These are phyloP conservation scores for Paragorgia papillata DNA, from an alignment of 92 coral and sea anemone species.

Conservation along the genomic window DNA sequence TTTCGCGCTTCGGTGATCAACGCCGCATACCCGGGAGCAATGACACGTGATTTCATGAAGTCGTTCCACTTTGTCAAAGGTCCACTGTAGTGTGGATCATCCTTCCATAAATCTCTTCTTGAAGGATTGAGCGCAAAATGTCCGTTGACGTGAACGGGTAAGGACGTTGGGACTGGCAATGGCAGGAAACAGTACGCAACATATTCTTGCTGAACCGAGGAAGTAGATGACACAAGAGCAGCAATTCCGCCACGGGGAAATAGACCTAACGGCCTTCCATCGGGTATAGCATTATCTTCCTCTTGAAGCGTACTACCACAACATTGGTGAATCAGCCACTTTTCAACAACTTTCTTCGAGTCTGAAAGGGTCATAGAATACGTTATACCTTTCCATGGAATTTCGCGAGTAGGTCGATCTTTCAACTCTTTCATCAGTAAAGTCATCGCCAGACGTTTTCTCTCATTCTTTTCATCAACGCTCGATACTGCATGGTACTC, in stretches of 20 bases:
- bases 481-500: constrained; percentile 62
- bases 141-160: constrained; percentile 87
- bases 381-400: constrained; percentile 77
- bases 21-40: constrained; percentile 80
- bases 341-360: constrained; percentile 64
- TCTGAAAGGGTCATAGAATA: constrained; percentile 71
- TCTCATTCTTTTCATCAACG: constrained; percentile 49
- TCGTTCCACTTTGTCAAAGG: constrained; percentile 76
- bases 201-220: constrained; percentile 22
- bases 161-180: constrained; percentile 76
- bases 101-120: constrained; percentile 74
- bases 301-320: constrained; percentile 67
- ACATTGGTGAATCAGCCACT: constrained; percentile 90
- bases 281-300: constrained; percentile 59
- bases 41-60: constrained; percentile 66
- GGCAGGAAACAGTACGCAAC: constrained; percentile 76
- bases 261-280: constrained; percentile 68
- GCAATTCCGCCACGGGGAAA: constrained; percentile 84
- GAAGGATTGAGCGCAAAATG: constrained; percentile 78
- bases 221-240: constrained; percentile 55
- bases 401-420: constrained; percentile 55
- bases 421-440: constrained; percentile 56
- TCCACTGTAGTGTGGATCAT: constrained; percentile 60
- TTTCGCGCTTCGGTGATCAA: constrained; percentile 61
- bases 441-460: constrained; percentile 59